These are phyloP conservation scores for Drosophila borborema DNA, from an alignment of 2,888 invertebrate genomes.

Conservation along the genomic window DNA sequence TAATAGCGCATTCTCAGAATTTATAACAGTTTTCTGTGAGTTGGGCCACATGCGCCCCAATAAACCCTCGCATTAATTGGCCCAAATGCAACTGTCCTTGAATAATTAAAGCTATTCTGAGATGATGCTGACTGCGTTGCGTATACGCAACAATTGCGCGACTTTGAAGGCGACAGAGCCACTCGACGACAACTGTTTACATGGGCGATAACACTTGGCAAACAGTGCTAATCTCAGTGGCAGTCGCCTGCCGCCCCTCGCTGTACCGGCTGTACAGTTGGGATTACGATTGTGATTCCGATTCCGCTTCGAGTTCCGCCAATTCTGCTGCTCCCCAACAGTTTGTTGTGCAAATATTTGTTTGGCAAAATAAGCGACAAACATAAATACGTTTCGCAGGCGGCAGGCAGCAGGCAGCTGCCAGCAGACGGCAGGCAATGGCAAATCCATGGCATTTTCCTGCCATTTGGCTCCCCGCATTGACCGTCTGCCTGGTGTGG, in stretches of 20 bases:
- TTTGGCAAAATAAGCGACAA: conserved; percentile 67
- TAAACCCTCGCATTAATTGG: conserved; percentile 30
- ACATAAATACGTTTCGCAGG: conserved; percentile 63
- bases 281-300: conserved; percentile 24
- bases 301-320: conserved; percentile 24
- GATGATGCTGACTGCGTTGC: conserved; percentile 1
- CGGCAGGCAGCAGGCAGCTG: too few relatives aligned
- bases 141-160: conserved; percentile 60
- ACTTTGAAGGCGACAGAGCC: conserved; percentile 40
- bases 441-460: conserved; percentile 63
- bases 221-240: conserved; percentile 72
- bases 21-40: conserved; percentile 74
- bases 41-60: conserved; percentile 17
- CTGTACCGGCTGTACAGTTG: not conserved
- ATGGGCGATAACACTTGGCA: conserved; percentile 74
- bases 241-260: conserved; percentile 24
- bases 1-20: conserved; percentile 44
- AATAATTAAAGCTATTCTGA: conserved; percentile 35
- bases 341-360: conserved; percentile 74
- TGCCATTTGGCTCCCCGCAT: conserved; percentile 60
- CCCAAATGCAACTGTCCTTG: conserved; percentile 23
- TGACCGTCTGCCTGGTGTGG: conserved; percentile 59
- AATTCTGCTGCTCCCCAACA: conserved; percentile 11
- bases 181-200: conserved; percentile 73
- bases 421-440: conserved; percentile 17